Base-by-base conservation (phyloP, 2,888 invertebrate genomes). In the Abrostola triplasia region DNA sequence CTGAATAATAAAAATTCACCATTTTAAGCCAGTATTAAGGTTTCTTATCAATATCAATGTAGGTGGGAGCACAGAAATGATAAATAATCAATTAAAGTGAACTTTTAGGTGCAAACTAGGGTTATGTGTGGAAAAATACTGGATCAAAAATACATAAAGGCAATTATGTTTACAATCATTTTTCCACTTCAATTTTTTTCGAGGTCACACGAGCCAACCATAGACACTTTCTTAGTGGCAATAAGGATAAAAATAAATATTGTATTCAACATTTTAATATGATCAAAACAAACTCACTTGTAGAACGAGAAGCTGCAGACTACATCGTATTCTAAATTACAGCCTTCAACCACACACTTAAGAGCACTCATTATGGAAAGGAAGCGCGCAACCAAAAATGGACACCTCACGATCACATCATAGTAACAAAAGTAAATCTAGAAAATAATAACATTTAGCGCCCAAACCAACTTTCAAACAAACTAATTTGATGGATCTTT, bases 381-480 rank as follows among this genome's bases (percentile, higher is more conserved):
- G 74, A 74, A 77, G 86, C 82, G 85, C 84, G 80, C 75, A 83
- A 90, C 90, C 89, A 85, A 91, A 88, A 87, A 89, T 86, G 90
- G 89, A 85, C 84, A 84, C 87, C 86, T 75, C 82, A 80, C 82
- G 82, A 82, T 94, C 93, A 94, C 94, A 94, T 94, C 86, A 83
- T 93, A 81, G 78, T 88, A 87, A 79, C 77, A 79, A 81, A 81
- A 76, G 72, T 70, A 81, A 83, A 87, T 82, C 89, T 85, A 77
- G 83, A 85, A 88, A 89, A 89, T 89, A 90, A 84, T 88, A 88
- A 85, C 88, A 89, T 92, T 93, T 93, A 93, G 93, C 92, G 91
- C 92, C 89, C 87, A 93, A 93, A 92, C 91, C 89, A 92, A 91
- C 92, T 94, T 93, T 92, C 93, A 93, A 93, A 93, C 94, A 93